Evolutionary conservation across 1,140 invertebrate species (phyloP), one percentile per base, ranked within the genome.

Genomic region (Reticulitermes speratus): DNA sequence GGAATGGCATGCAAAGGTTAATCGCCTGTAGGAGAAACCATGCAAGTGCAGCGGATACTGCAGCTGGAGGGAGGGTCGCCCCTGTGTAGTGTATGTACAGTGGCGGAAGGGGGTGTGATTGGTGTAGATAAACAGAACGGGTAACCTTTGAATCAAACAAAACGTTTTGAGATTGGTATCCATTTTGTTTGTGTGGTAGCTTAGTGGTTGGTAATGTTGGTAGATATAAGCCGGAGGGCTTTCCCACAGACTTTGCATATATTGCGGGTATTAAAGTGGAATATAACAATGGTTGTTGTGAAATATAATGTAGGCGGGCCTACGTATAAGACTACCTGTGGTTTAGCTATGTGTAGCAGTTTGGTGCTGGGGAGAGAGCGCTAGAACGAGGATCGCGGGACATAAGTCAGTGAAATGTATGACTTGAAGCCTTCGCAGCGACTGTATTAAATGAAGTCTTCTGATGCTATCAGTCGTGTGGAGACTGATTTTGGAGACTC

Each of bases 121-220:
- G 21, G 21, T 65, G 7, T 21, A 14, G 65, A 30, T 30, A 75
- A 75, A 75, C 65, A 75, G n/a, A 1, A 30, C 25, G n/a, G 14
- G 25, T 25, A 75, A 75, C 9, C n/a, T 75, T 75, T 75, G 25
- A 75, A 30, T 75, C 65, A 75, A 75, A 75, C 65, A 30, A 75
- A 75, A 75, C 65, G n/a, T 75, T 75, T 75, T 75, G 25, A 75
- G 25, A 75, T 75, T 75, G 65, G 65, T n/a, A 75, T 75, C 25
- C 65, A 14, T 25, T 30, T 23, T 12, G 16, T 23, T 65, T 65
- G 11, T 65, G 1, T 19, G 59, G 59, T 65, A 65, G 59, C 59
- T 75, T 30, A 75, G 65, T 75, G 65, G 25, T 75, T 75, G 65
- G 65, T 75, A 75, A 7, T 75, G n/a, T 16, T 75, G 65, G 25